Evolutionary conservation across 2,888 invertebrate genomes (phyloP), one percentile per base, ranked within the genome.

Genomic region (Cheilosia vulpina): DNA sequence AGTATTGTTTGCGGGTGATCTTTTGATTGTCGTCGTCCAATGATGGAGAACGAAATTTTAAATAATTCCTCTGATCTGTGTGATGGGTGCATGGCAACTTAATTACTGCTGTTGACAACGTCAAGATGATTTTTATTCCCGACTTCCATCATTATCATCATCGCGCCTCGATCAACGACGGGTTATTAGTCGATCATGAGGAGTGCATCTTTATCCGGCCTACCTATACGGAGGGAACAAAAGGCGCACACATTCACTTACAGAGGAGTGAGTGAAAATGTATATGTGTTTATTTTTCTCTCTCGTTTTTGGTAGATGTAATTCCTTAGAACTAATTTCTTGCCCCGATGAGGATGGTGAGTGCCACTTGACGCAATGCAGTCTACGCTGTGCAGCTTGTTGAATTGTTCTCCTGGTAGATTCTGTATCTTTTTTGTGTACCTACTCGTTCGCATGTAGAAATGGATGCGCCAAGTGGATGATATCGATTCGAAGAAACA

Each of bases 81-180:
- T 31, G 84, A 84, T 58, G 52, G 41, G 69, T 80, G 27, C 62
- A 24, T 76, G 85, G 80, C 81, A 85, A 53, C 57, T 85, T 81
- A 85, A 85, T 85, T 85, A 72, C 81, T 81, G 45, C 72, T 68
- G 85, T 85, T 85, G 81, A 81, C 85, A 81, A 53, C 53, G 63
- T 76, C n/a, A 27, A 75, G 60, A 62, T 63, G 52, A 69, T 78
- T 82, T 27, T 73, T 66, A 45, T 38, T 41, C 43, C 6, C 66
- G 43, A 69, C 62, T 58, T 5, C 38, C 68, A 50, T 31, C 38
- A 17, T 21, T 38, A 68, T 60, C 15, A 62, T 50, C 27, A 41
- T 31, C 34, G 53, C 21, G 38, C 47, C 31, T 21, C 58, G 72
- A 81, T 73, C 58, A 55, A 53, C 31, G 79, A 69, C 43, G 78